These are phyloP conservation scores for Thyatira batis DNA, from an alignment of 2,888 invertebrate species.

Conservation along the genomic window DNA sequence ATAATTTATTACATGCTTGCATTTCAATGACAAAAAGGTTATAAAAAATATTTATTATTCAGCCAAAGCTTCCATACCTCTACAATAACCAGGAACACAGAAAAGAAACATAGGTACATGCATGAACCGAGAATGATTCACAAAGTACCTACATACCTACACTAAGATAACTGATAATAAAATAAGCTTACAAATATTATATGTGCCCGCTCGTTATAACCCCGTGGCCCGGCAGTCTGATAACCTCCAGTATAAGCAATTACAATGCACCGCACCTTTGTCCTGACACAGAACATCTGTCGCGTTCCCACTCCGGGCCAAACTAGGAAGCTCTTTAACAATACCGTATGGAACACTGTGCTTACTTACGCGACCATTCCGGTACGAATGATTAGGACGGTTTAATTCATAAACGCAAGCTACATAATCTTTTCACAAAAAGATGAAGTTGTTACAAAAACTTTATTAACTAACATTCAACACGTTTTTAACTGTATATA, in stretches of 20 bases:
- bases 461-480: too few relatives aligned
- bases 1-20: too few relatives aligned
- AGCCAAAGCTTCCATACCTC: too few relatives aligned
- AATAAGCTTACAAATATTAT: conserved; percentile 13
- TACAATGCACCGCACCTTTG: conserved; percentile 45
- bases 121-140: not conserved
- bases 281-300: conserved; percentile 34
- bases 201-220: conserved; percentile 33
- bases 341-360: conserved; percentile 4
- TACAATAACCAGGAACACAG: not conserved
- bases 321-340: conserved; percentile 16
- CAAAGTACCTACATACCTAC: too few relatives aligned
- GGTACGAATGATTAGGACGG: not conserved
- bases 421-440: too few relatives aligned
- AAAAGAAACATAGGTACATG: not conserved
- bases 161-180: not conserved
- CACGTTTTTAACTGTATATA: too few relatives aligned
- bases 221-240: conserved; percentile 26
- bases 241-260: conserved; percentile 47
- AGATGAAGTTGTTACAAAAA: too few relatives aligned
- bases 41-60: too few relatives aligned
- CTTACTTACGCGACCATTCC: not conserved
- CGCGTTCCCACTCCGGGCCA: conserved; percentile 29
- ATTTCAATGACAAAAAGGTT: too few relatives aligned
- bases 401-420: not conserved